Percentiles rank a stretch among this genome's conserved stretches.
Conservation (phyloP, 1,140 invertebrate species). For the Zaprionus ghesquierei region DNA sequence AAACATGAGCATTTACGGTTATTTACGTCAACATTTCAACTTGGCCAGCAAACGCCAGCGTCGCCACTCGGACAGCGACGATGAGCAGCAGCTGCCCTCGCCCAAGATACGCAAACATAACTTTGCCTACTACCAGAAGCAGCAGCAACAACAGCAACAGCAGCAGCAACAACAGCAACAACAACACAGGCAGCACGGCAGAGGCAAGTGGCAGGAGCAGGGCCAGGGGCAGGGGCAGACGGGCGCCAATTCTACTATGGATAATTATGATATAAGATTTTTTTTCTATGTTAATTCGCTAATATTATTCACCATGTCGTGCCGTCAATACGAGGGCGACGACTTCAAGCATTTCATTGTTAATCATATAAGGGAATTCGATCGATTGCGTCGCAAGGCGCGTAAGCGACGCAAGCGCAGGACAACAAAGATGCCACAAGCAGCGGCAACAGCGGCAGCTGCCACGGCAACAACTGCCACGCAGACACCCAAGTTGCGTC, state of each 20-base stretch:
- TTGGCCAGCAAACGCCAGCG: conserved; percentile 49
- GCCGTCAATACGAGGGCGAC: conserved; percentile 65
- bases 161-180: background rate
- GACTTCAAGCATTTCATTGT: conserved; percentile 74
- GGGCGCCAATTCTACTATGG: conserved; percentile 23
- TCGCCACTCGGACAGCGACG: conserved; percentile 12
- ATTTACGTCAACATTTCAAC: conserved; percentile 52
- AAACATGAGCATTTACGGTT: conserved; percentile 70
- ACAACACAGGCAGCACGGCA: background rate
- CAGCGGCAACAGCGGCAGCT: background rate
- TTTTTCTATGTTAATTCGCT: conserved; percentile 81
- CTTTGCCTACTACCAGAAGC: conserved; percentile 29
- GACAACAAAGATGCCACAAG: conserved; percentile 17
- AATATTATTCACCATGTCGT: conserved; percentile 72
- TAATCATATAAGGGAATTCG: conserved; percentile 65
- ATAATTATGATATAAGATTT: conserved; percentile 73
- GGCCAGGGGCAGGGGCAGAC: background rate
- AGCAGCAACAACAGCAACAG: conserved; percentile 10
- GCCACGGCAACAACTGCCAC: background rate
- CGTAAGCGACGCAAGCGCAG: conserved; percentile 66
- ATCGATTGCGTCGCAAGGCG: conserved; percentile 72
- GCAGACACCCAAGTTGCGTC: conserved; percentile 12
- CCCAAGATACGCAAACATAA: conserved; percentile 63
- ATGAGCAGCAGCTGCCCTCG: conserved; percentile 21
- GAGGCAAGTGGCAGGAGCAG: background rate